Conservation (phyloP, 1,140 invertebrate genomes). For the Brevipalpus yothersi region DNA sequence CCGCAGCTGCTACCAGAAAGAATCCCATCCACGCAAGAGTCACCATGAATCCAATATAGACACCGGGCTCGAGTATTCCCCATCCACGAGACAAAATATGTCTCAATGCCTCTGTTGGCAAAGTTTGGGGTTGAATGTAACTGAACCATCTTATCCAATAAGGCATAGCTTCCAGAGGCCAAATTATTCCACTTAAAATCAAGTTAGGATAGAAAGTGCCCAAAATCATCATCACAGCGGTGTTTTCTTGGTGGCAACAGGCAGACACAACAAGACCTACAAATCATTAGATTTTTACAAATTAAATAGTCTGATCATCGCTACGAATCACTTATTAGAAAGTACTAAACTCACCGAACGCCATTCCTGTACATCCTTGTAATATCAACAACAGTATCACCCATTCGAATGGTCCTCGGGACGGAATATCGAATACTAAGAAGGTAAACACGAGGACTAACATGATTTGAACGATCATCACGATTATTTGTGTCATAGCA, state of each 20-base stretch:
- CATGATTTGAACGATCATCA: constrained; percentile 73
- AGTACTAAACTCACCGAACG: constrained; percentile 29
- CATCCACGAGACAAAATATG: constrained; percentile 71
- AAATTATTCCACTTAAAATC: constrained; percentile 64
- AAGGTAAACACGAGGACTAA: constrained; percentile 62
- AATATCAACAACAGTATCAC: constrained; percentile 48
- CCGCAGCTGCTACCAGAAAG: constrained; percentile 53
- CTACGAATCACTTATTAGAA: neutral
- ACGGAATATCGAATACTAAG: constrained; percentile 49
- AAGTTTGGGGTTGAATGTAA: constrained; percentile 58
- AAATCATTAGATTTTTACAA: no score
- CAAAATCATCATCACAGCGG: constrained; percentile 70
- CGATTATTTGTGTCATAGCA: constrained; percentile 71
- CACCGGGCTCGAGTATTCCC: constrained; percentile 47
- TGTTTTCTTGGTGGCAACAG: constrained; percentile 62
- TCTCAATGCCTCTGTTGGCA: constrained; percentile 64
- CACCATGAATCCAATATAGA: constrained; percentile 65
- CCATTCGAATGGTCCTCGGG: constrained; percentile 44
- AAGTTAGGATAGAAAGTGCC: constrained; percentile 81
- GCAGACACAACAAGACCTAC: constrained; percentile 56
- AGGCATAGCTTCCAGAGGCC: constrained; percentile 81
- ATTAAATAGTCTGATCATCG: neutral
- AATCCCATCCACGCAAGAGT: constrained; percentile 60
- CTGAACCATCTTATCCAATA: constrained; percentile 38
- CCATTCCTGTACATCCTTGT: constrained; percentile 71